Base-by-base conservation (phyloP, 2,888 invertebrate genomes). In the Acrobasis suavella region DNA sequence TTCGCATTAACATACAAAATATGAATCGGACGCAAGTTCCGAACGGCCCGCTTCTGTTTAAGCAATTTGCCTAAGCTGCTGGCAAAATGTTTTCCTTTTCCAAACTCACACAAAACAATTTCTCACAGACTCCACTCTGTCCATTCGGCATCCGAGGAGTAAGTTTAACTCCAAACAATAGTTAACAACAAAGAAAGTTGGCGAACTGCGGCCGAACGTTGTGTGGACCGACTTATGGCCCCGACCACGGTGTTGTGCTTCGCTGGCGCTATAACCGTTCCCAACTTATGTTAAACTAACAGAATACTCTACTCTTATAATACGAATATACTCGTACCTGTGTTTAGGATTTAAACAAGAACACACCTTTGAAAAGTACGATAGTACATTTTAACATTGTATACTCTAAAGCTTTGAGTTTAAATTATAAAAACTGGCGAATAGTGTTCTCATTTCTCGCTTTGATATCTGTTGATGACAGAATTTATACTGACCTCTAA, bases 71-170 rank as follows among this genome's bases (percentile, higher is more conserved):
- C 77, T 88, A 90, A 91, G 87, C 89, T 87, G 78, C 81, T 83
- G 71, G 81, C 82, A 83, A 88, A 90, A 89, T 87, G 86, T 90
- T 91, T 89, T 91, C 89, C 89, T 88, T 88, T 85, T 78, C 78
- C 76, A 76, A 89, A 90, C 88, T 90, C 80, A 86, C 83, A 88
- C 89, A 88, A 86, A 90, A 91, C 89, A 87, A 88, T 89, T 86
- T 85, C 85, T 85, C 83, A 77, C 82, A 77, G 82, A 86, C 81
- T 82, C 78, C 69, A 81, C 78, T 81, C 83, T 86, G 89, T 85
- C 86, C 86, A 87, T 87, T 88, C 81, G 82, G 81, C 76, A 83
- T 86, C 85, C 85, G 82, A 78, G 77, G 77, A 78, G 75, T 72
- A 87, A 91, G 86, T 88, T 91, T 77, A 79, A 83, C 83, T 83